Evolutionary conservation across 2,888 invertebrate genomes (phyloP).

Genomic region (Xanthorhoe designata): DNA sequence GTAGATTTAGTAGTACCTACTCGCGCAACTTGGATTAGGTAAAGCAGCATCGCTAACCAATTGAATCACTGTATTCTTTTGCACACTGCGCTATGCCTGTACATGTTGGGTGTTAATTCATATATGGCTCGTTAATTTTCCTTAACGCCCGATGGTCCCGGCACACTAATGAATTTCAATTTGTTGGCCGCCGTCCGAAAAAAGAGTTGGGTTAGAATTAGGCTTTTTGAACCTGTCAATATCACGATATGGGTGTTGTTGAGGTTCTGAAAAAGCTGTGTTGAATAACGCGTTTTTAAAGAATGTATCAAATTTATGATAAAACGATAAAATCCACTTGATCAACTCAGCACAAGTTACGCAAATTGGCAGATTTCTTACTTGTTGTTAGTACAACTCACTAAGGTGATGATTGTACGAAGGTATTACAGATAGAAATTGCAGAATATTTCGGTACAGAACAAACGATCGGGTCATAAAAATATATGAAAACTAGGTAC

Average conservation of each 20-base stretch:
- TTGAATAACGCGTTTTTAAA: conserved; percentile 34
- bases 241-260: conserved; percentile 43
- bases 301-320: not conserved
- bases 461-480: too few relatives aligned
- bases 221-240: conserved; percentile 45
- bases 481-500: too few relatives aligned
- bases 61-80: conserved; percentile 20
- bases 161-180: conserved; percentile 83
- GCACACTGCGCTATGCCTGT: conserved; percentile 28
- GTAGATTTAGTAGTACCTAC: too few relatives aligned
- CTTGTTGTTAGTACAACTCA: too few relatives aligned
- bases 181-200: conserved; percentile 70
- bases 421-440: too few relatives aligned
- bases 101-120: conserved; percentile 77
- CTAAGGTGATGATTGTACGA: too few relatives aligned
- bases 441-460: too few relatives aligned
- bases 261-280: conserved; percentile 27
- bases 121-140: conserved; percentile 81
- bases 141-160: conserved; percentile 73
- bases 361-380: too few relatives aligned
- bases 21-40: not conserved
- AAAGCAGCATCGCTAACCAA: not conserved
- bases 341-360: not conserved
- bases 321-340: not conserved
- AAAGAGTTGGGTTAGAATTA: conserved; percentile 56